Conservation (phyloP, 2,113 vertebrate species). For the Pycnonotus jocosus region DNA sequence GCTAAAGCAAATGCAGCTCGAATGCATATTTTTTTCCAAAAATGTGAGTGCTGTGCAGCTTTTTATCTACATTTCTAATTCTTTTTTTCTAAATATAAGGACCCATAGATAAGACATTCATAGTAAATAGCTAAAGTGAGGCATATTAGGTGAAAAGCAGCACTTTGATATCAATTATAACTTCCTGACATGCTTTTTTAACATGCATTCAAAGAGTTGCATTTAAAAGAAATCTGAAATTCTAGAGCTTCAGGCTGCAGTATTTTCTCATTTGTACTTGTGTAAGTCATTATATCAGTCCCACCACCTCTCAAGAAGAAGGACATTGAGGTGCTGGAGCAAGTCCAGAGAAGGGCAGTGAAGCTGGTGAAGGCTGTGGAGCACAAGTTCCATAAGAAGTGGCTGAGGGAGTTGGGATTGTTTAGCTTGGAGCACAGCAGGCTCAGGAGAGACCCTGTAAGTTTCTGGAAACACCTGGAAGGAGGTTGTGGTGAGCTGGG, state of each 20-base stretch:
- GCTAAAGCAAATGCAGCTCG: background rate
- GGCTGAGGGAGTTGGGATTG: background rate
- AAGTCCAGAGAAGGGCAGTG: background rate
- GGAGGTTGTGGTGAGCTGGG: background rate
- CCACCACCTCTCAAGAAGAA: background rate
- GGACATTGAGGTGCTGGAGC: background rate
- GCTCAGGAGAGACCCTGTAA: background rate
- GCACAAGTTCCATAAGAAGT: background rate
- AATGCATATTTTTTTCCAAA: background rate
- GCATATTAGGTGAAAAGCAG: background rate
- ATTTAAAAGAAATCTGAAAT: background rate
- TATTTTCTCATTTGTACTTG: background rate
- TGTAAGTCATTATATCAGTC: background rate
- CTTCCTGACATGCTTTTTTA: background rate
- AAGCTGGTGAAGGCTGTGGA: background rate
- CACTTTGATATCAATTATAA: background rate
- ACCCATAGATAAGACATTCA: background rate
- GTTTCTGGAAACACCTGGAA: background rate
- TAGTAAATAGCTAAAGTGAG: background rate
- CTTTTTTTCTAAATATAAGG: background rate
- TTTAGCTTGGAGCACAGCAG: background rate
- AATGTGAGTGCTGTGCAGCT: background rate
- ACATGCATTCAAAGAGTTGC: background rate
- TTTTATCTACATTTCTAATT: background rate
- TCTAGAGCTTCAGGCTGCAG: background rate